phyloP scores from a whole-genome alignment of 2,888 invertebrate genomes.

The Hartigia nigra region DNA sequence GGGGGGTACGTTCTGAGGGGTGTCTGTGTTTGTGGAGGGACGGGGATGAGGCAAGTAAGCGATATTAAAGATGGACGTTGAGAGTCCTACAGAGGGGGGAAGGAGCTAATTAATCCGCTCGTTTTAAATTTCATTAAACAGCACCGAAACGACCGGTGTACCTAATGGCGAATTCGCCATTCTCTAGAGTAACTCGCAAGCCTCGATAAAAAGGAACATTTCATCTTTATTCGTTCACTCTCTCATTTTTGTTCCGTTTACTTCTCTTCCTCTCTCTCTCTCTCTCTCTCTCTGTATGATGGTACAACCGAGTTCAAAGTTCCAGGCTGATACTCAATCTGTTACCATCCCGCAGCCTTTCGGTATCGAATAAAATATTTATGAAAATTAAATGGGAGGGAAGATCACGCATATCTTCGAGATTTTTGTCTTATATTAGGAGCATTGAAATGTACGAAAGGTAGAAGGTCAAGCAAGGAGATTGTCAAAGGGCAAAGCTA shows the following conservation, averaged over 20 bases:
- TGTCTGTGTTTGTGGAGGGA: background rate
- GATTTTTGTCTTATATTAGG: background rate
- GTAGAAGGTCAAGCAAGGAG: background rate
- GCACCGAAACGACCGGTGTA: conserved; percentile 2
- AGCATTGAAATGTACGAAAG: background rate
- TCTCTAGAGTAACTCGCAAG: background rate
- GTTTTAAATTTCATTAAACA: conserved; percentile 7
- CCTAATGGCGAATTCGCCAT: background rate
- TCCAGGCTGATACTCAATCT: background rate
- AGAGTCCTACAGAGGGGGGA: background rate
- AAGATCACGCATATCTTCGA: background rate
- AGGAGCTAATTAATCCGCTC: background rate
- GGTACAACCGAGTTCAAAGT: background rate
- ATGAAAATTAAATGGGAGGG: background rate
- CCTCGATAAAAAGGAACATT: background rate
- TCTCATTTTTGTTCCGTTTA: background rate
- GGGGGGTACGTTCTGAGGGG: background rate
- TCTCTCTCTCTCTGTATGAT: background rate
- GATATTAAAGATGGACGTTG: background rate
- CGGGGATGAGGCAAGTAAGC: background rate
- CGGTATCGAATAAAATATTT: background rate
- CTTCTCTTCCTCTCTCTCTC: background rate
- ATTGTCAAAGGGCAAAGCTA: background rate
- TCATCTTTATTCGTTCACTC: background rate
- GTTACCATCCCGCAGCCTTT: background rate